Evolutionary conservation across 2,797 vertebrate species (phyloP).

Genomic region (Semaprochilodus insignis): DNA sequence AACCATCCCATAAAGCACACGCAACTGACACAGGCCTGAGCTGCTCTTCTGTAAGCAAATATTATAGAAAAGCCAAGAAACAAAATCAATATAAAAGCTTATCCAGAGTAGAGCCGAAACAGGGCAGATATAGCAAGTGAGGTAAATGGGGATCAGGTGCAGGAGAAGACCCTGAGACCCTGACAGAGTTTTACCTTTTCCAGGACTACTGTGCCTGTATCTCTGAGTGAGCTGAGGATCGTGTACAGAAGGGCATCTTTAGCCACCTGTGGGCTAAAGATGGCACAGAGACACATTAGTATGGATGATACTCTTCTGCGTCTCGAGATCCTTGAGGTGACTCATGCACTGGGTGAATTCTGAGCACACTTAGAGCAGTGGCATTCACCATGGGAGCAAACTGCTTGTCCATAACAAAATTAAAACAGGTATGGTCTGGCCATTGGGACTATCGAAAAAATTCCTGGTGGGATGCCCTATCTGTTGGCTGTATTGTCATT

Average conservation of each 20-base stretch:
- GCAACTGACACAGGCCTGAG: too few relatives aligned
- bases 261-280: background rate
- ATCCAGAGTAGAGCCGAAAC: too few relatives aligned
- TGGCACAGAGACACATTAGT: background rate
- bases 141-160: background rate
- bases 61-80: too few relatives aligned
- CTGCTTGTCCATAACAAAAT: background rate
- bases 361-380: background rate
- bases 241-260: too few relatives aligned
- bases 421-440: background rate
- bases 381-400: background rate
- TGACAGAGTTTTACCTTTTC: background rate
- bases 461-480: background rate
- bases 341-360: background rate
- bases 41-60: too few relatives aligned
- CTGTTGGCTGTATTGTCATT: background rate
- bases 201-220: too few relatives aligned
- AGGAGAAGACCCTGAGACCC: background rate
- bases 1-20: too few relatives aligned
- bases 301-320: background rate
- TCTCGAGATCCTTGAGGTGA: background rate
- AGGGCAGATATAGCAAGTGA: background rate
- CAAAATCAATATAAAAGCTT: too few relatives aligned
- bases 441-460: background rate
- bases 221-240: too few relatives aligned